Conservation (phyloP, 2,888 invertebrate species). For the Eupithecia insigniata region DNA sequence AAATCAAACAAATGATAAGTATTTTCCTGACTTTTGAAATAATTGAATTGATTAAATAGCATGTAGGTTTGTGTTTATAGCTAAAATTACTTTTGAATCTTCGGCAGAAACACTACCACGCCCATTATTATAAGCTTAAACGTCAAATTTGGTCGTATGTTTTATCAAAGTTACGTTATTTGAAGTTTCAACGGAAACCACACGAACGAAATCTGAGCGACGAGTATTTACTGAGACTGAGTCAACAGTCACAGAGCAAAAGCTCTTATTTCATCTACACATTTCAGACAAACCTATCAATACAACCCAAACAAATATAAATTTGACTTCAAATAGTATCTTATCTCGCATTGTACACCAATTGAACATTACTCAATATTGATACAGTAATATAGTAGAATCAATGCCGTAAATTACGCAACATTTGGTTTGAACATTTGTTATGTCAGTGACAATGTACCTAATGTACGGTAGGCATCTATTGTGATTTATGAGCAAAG, state of each 20-base stretch:
- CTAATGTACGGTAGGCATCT: constrained; percentile 36
- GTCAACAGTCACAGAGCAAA: background rate
- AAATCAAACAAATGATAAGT: background rate
- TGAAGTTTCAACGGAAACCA: background rate
- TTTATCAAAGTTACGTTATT: background rate
- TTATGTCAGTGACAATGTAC: constrained; percentile 42
- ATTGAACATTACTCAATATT: constrained; percentile 29
- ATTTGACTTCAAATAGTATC: constrained; percentile 1
- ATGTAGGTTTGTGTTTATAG: background rate
- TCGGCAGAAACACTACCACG: background rate
- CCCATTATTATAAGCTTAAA: too few species aligned
- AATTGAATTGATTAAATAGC: background rate
- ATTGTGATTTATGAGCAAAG: constrained; percentile 32
- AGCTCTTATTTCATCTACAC: background rate
- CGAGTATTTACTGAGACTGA: background rate
- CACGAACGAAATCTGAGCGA: background rate
- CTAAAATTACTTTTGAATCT: background rate
- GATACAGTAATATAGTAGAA: constrained; percentile 33
- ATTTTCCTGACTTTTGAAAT: background rate
- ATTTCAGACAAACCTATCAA: background rate
- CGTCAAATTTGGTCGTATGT: background rate
- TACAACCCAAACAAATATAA: constrained; percentile 5
- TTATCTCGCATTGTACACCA: constrained; percentile 15
- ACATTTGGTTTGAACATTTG: constrained; percentile 42
- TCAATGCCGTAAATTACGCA: constrained; percentile 42